Conservation (phyloP, 35 echinoderm and acorn worm genomes). For the Heliocidaris tuberculata region DNA sequence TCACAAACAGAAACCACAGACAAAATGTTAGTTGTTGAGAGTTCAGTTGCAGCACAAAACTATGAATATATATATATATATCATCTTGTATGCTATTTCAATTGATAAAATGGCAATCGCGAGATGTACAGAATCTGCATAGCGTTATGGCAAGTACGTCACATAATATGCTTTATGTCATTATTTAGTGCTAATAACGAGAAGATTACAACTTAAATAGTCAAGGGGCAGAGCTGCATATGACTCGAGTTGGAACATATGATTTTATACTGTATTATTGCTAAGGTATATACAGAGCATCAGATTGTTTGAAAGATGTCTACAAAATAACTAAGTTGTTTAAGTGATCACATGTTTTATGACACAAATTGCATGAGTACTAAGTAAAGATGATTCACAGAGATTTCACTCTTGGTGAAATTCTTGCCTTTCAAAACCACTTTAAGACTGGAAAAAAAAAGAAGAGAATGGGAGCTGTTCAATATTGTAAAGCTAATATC, state of each 20-base stretch:
- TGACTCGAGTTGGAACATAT: not conserved
- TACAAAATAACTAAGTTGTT: too few species aligned
- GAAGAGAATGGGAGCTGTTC: not conserved
- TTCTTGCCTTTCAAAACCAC: not conserved
- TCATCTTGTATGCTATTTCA: conserved; percentile 18
- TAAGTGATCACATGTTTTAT: too few species aligned
- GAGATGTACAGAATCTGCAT: conserved; percentile 27
- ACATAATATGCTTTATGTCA: not conserved
- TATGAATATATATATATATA: not conserved
- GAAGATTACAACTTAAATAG: not conserved
- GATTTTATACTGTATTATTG: too few species aligned
- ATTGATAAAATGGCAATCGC: conserved; percentile 20
- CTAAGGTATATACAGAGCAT: too few species aligned
- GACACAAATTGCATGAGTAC: not conserved
- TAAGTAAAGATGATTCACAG: not conserved
- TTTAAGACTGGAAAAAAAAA: too few species aligned
- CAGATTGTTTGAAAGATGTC: too few species aligned
- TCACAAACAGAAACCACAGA: not conserved
- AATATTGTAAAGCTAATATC: not conserved
- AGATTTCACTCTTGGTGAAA: not conserved
- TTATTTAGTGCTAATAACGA: not conserved
- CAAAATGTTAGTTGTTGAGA: not conserved
- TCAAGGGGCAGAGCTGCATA: not conserved
- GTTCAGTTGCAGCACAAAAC: not conserved
- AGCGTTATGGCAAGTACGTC: conserved; percentile 28